phyloP scores from a whole-genome alignment of 1,140 invertebrate genomes.

The Drosophila nebulosa region DNA sequence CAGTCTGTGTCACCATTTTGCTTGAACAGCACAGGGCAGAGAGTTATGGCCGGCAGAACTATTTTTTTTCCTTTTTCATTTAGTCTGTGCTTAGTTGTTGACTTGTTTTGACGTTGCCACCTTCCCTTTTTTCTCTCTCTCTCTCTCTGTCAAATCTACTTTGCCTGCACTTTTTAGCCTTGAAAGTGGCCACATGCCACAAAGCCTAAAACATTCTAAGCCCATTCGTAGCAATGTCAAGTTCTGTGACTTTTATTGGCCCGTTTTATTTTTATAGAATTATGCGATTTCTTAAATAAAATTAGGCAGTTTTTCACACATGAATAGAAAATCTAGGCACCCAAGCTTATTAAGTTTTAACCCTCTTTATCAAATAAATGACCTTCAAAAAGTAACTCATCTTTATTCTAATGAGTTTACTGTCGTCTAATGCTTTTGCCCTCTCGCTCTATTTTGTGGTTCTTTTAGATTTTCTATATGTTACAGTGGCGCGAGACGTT shows the following conservation, averaged over 20 bases:
- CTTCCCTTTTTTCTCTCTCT: background rate
- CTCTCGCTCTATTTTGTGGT: no score
- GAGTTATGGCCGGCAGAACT: background rate
- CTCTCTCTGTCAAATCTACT: conserved; percentile 9
- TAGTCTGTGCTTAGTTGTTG: conserved; percentile 70
- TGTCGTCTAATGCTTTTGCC: no score
- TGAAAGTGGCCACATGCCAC: conserved; percentile 29
- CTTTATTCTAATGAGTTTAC: no score
- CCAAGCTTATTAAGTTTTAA: no score
- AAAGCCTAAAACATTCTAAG: background rate
- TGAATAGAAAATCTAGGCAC: no score
- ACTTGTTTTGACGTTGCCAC: conserved; percentile 42
- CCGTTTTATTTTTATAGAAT: background rate
- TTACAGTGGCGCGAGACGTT: no score
- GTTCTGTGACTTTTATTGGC: background rate
- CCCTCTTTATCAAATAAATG: no score
- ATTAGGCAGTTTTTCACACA: background rate
- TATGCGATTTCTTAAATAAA: background rate
- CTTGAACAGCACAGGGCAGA: background rate
- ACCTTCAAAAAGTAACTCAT: no score
- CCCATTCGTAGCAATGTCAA: background rate
- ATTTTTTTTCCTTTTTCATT: no score
- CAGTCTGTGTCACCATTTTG: conserved; percentile 36
- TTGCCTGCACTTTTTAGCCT: conserved; percentile 15
- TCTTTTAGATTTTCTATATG: no score